These are phyloP conservation scores for Tangara arthus DNA, from an alignment of 2,797 vertebrate species.

Conservation along the genomic window DNA sequence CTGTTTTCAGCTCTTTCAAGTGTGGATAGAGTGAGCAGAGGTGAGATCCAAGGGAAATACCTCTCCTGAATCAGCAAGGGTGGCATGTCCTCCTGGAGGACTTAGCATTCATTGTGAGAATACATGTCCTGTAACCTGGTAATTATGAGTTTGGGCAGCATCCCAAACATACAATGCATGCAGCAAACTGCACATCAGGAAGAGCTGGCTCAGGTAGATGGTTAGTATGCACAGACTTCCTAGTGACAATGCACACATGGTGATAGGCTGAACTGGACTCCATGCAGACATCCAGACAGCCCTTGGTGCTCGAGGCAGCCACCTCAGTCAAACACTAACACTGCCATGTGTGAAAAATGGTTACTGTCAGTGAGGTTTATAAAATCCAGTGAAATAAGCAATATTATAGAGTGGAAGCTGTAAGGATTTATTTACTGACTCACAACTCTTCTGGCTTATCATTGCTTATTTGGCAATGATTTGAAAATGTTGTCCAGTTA, in stretches of 20 bases:
- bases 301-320: background rate
- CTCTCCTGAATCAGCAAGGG: background rate
- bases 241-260: background rate
- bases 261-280: background rate
- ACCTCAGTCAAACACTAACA: background rate
- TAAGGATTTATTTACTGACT: background rate
- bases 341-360: background rate
- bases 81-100: background rate
- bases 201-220: background rate
- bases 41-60: background rate
- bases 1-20: background rate
- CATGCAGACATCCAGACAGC: background rate
- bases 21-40: background rate
- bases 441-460: background rate
- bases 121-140: background rate
- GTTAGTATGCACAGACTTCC: background rate
- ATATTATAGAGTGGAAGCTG: background rate
- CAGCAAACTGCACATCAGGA: background rate
- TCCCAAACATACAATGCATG: background rate
- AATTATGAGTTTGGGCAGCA: background rate
- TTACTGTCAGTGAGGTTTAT: background rate
- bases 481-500: background rate
- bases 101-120: background rate
- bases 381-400: conserved; percentile 7
- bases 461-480: background rate